Conservation (phyloP, 2,113 vertebrate species). For the Pachypanchax playfairii region DNA sequence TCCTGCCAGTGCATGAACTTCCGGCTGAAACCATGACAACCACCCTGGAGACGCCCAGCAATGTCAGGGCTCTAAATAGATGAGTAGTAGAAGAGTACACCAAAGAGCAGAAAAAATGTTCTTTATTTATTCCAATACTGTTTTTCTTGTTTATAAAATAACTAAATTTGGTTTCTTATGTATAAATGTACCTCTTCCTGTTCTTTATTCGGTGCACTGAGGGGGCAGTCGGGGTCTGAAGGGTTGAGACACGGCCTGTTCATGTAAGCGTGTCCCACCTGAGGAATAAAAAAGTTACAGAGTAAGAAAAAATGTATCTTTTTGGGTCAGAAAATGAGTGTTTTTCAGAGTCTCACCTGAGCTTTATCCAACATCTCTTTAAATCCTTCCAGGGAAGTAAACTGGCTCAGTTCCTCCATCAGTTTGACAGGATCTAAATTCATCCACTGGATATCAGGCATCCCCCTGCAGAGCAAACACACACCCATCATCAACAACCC, state of each 20-base stretch:
- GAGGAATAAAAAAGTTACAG: slow-evolving; percentile 13
- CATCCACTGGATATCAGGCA: slow-evolving; percentile 97
- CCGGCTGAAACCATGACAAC: slow-evolving; percentile 96
- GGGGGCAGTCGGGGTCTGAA: slow-evolving; percentile 87
- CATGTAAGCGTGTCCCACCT: slow-evolving; percentile 95
- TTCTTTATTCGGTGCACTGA: slow-evolving; percentile 91
- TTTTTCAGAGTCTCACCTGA: slow-evolving; percentile 81
- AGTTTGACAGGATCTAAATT: slow-evolving; percentile 95
- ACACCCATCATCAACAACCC: slow-evolving; percentile 11
- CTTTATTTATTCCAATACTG: neutral
- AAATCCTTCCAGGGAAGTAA: slow-evolving; percentile 93
- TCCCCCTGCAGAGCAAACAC: slow-evolving; percentile 82
- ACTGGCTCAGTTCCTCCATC: slow-evolving; percentile 94
- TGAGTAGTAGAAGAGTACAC: neutral
- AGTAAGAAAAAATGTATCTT: neutral
- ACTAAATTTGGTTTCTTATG: slow-evolving; percentile 2
- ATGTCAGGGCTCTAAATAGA: slow-evolving; percentile 85
- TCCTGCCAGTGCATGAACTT: slow-evolving; percentile 99
- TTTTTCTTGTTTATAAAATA: neutral
- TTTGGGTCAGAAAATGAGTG: slow-evolving; percentile 4
- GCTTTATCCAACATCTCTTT: slow-evolving; percentile 96
- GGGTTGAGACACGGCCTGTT: slow-evolving; percentile 93
- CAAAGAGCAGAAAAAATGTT: slow-evolving; percentile 13
- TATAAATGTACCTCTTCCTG: slow-evolving; percentile 69
- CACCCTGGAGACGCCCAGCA: slow-evolving; percentile 84